Conservation (phyloP, 2,113 vertebrate species). For the Lonchura striata region DNA sequence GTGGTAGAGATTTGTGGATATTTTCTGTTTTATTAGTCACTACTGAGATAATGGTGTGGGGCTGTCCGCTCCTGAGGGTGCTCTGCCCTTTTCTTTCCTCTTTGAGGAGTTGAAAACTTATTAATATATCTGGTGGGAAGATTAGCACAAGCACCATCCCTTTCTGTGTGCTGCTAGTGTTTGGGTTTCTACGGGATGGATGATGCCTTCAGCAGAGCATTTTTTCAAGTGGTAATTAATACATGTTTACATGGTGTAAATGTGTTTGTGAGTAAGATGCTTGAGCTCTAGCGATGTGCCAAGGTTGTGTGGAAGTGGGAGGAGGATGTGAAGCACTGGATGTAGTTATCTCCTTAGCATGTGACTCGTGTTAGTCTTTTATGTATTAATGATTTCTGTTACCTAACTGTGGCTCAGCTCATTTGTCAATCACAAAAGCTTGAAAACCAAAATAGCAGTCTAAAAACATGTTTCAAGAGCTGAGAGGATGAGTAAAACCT, state of each 20-base stretch:
- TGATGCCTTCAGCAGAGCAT: background rate
- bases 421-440: background rate
- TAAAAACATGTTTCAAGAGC: background rate
- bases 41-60: background rate
- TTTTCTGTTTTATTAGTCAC: background rate
- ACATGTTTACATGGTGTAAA: background rate
- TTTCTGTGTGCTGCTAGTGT: accelerated
- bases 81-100: background rate
- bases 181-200: background rate
- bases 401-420: background rate
- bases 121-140: accelerated
- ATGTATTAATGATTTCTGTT: background rate
- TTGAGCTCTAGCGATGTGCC: background rate
- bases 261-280: background rate
- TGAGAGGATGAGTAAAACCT: background rate
- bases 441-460: slow-evolving; percentile 16
- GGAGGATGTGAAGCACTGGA: background rate
- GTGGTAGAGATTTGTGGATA: background rate
- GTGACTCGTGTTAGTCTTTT: background rate
- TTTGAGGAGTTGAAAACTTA: background rate
- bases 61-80: background rate
- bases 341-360: background rate
- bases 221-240: background rate
- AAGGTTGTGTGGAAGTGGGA: background rate
- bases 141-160: accelerated